A percentile compares a stretch with the other conserved stretches of the same genome.
These are phyloP conservation scores for Tragelaphus imberbis DNA, from an alignment of 2,113 vertebrate species.

Conservation along the genomic window DNA sequence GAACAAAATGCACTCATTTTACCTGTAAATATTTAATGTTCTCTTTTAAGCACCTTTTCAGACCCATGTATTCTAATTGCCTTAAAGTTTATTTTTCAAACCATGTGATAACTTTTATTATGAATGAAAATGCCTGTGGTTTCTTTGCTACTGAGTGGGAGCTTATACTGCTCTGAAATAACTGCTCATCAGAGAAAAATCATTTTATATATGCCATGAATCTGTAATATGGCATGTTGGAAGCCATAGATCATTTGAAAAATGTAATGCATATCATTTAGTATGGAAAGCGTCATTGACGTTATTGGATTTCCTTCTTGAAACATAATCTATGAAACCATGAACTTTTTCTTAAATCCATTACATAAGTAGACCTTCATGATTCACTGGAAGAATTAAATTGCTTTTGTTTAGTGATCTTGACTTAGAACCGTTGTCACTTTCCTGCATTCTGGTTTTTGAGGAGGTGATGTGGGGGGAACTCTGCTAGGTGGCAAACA, in stretches of 20 bases:
- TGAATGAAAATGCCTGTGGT: slow-evolving; percentile 21
- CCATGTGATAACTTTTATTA: neutral
- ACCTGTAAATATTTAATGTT: slow-evolving; percentile 34
- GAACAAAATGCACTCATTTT: neutral
- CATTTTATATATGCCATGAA: neutral
- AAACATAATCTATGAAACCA: neutral
- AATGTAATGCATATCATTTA: neutral
- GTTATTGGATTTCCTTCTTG: slow-evolving; percentile 23
- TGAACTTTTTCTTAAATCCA: neutral
- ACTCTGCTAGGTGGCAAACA: neutral
- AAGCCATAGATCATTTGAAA: neutral
- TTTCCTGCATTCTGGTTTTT: neutral
- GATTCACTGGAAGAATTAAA: neutral
- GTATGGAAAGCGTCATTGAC: neutral
- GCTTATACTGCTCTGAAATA: neutral
- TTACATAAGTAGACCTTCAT: neutral
- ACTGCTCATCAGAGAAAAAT: neutral
- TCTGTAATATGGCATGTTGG: neutral
- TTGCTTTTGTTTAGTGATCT: neutral
- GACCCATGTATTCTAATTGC: neutral
- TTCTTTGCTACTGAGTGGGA: neutral
- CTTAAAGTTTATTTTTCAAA: slow-evolving; percentile 10
- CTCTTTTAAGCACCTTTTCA: slow-evolving; percentile 4
- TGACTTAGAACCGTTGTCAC: neutral
- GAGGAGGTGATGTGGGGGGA: neutral